phyloP scores from a whole-genome alignment of 1,140 invertebrate genomes.

The Platyscapa corneri region DNA sequence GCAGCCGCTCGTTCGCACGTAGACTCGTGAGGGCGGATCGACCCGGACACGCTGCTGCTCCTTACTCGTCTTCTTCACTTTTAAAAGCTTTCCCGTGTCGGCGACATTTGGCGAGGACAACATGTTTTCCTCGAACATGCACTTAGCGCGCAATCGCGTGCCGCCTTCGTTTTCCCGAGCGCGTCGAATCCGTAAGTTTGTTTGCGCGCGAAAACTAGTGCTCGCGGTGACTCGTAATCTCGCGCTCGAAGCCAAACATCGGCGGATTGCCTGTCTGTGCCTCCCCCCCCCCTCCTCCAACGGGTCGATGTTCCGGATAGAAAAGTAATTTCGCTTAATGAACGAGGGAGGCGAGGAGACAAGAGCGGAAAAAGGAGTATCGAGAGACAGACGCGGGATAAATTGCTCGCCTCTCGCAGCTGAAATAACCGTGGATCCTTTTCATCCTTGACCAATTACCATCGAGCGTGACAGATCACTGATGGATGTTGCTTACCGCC shows the following conservation, averaged over 20 bases:
- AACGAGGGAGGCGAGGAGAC: too few species aligned
- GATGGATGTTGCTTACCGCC: conserved; percentile 4
- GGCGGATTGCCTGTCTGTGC: too few species aligned
- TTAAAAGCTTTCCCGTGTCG: conserved; percentile 28
- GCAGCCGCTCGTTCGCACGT: neutral
- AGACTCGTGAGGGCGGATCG: too few species aligned
- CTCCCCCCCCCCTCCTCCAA: neutral
- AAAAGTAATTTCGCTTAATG: neutral
- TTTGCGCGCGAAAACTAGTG: too few species aligned
- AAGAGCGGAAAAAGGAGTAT: neutral
- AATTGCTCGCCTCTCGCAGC: conserved; percentile 7
- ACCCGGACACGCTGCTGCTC: too few species aligned
- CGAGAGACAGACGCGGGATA: neutral
- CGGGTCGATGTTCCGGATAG: too few species aligned
- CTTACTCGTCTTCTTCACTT: neutral
- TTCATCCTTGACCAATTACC: conserved; percentile 28
- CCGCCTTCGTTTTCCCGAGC: too few species aligned
- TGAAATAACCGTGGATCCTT: conserved; percentile 18
- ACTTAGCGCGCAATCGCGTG: too few species aligned
- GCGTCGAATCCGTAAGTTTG: too few species aligned
- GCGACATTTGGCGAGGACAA: neutral
- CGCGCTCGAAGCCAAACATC: too few species aligned
- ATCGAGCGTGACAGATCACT: conserved; percentile 25
- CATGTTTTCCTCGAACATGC: too few species aligned
- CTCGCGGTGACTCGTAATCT: too few species aligned